Evolutionary conservation across 2,113 vertebrate species (phyloP), one percentile per base, ranked within the genome.

Genomic region (Heterotilapia buettikoferi): DNA sequence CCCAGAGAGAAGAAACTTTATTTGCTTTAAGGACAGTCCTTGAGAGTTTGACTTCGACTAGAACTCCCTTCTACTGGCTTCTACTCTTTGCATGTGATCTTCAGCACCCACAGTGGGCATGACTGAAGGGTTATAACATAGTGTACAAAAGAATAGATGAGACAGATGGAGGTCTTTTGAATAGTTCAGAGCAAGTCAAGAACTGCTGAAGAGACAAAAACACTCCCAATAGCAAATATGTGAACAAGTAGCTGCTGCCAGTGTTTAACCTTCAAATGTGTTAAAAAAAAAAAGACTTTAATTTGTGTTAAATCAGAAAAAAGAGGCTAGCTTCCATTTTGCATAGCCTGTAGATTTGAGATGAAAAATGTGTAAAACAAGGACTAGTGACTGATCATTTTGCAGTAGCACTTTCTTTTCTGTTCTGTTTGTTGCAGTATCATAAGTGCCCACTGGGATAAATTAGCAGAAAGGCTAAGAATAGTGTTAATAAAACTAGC

Each of bases 11-110:
- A 80, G 90, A 88, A 93, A 93, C 90, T 93, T 93, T 59, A 86
- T 86, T 92, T 81, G 71, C 86, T 90, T 88, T 89, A 86, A 92
- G 92, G 93, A 93, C 88, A 95, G 94, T 92, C 93, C 95, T 94
- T 95, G 94, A 94, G 86, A 94, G 80, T 92, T 90, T 79, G 83
- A 85, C 89, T 89, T 78, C 36, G 18, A 86, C 66, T 50, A 38
- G 80, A 82, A 26, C 81, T 54, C 38, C 80, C 31, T 84, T 86
- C 38, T 40, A 2, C 21, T 45, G 82, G 31, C 82, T 31, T 54
- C 31, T 80, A n/a, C 43, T 54, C 52, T 24, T 84, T 56, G 59
- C 38, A 3, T 26, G 2, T 31, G 2, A 71, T 14, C 59, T 50
- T 26, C 13, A 53, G 38, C 40, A 47, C 14, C 38, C 40, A 73